phyloP scores from a whole-genome alignment of 2,797 vertebrate species.

The Natrix natrix region DNA sequence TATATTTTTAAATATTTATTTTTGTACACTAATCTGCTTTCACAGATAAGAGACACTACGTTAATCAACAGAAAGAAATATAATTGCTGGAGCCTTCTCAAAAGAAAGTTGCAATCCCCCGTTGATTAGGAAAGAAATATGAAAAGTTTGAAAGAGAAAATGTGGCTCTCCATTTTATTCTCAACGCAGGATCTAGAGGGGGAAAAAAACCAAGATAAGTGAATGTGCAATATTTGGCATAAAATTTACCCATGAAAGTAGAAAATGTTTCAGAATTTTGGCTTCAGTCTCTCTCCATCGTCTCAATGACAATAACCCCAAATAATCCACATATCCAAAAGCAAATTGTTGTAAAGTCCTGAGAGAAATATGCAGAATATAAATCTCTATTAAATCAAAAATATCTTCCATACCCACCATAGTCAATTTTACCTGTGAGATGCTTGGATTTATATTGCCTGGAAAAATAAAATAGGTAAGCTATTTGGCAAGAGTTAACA shows the following conservation, averaged over 20 bases:
- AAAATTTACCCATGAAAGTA: neutral
- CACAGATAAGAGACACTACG: neutral
- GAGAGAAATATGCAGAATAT: neutral
- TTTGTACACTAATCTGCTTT: neutral
- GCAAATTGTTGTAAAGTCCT: neutral
- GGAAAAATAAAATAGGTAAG: neutral
- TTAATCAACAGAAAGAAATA: neutral
- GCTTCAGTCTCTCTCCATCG: neutral
- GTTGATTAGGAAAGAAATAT: neutral
- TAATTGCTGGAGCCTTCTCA: neutral
- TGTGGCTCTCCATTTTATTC: neutral
- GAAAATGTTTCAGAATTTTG: neutral
- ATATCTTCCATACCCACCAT: neutral
- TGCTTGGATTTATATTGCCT: neutral
- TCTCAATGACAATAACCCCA: neutral
- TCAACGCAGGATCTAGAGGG: neutral
- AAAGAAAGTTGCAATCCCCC: neutral
- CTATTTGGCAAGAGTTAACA: neutral
- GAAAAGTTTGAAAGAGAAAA: neutral
- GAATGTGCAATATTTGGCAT: neutral
- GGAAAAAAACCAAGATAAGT: neutral
- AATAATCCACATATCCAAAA: neutral
- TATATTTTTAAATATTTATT: neutral
- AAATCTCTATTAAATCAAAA: neutral
- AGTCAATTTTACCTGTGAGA: neutral